Percentiles rank a stretch among this genome's conserved stretches.
Evolutionary conservation across 2,797 vertebrate species (phyloP).

Genomic region (Sebastes vulpes): DNA sequence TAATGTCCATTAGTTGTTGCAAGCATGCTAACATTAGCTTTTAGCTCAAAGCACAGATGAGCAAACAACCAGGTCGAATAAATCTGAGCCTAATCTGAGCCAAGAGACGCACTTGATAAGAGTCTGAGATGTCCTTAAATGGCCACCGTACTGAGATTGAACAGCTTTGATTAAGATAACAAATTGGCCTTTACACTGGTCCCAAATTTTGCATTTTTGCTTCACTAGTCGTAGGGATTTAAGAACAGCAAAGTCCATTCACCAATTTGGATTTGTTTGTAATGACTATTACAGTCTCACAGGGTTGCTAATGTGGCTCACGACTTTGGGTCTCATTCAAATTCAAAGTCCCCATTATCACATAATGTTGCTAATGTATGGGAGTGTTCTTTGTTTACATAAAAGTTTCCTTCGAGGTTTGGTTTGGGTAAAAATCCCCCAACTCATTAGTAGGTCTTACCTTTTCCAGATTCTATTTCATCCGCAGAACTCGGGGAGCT

Average conservation of each 20-base stretch:
- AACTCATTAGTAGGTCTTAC: conserved; percentile 68
- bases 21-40: not conserved
- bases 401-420: not conserved
- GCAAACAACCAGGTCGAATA: not conserved
- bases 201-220: not conserved
- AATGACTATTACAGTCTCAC: not conserved
- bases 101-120: not conserved
- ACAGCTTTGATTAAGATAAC: not conserved
- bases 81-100: not conserved
- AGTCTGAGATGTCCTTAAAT: not conserved
- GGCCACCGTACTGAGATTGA: not conserved
- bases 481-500: conserved; percentile 80
- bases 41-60: not conserved
- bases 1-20: not conserved
- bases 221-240: not conserved
- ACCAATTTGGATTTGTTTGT: not conserved
- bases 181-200: not conserved
- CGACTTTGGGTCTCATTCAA: not conserved
- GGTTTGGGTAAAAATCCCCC: not conserved
- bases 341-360: not conserved
- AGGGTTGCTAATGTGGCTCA: not conserved
- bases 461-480: conserved; percentile 83
- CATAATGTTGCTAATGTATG: not conserved
- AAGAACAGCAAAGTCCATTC: not conserved
- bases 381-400: not conserved